Conservation (phyloP, 2,113 vertebrate genomes). For the Thymallus thymallus region DNA sequence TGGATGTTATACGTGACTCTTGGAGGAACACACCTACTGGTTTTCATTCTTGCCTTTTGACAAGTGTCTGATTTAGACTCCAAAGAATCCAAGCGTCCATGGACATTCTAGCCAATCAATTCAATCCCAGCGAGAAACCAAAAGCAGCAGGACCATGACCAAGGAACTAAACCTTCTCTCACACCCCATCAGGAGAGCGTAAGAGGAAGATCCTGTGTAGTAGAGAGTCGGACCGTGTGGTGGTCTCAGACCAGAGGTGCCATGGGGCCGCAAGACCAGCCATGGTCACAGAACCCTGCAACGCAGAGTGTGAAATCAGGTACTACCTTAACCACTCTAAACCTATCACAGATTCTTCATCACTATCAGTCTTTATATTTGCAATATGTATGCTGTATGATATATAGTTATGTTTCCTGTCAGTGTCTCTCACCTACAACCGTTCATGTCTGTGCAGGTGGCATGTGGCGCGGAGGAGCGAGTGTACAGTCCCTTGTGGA, state of each 20-base stretch:
- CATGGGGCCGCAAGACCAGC: slow-evolving; percentile 80
- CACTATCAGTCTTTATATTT: background rate
- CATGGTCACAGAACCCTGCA: slow-evolving; percentile 83
- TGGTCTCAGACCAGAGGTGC: slow-evolving; percentile 95
- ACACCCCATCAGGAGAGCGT: slow-evolving; percentile 77
- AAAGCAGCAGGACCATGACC: too few relatives aligned
- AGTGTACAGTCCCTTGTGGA: slow-evolving; percentile 91
- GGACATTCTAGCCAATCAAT: background rate
- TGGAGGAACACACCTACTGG: slow-evolving; percentile 18
- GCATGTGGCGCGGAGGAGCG: slow-evolving; percentile 87
- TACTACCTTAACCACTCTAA: slow-evolving; percentile 41
- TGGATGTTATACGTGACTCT: slow-evolving; percentile 14
- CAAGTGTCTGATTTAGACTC: background rate
- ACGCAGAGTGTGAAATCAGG: slow-evolving; percentile 94
- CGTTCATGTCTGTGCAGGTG: slow-evolving; percentile 71
- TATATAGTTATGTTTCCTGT: background rate
- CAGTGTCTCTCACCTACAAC: background rate
- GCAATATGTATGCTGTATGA: background rate
- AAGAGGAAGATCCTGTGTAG: slow-evolving; percentile 88
- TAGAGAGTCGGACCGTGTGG: slow-evolving; percentile 87
- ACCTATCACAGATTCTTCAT: background rate
- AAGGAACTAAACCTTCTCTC: background rate
- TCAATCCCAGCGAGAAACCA: too few relatives aligned
- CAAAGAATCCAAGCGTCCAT: background rate
- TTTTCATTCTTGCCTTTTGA: background rate